Evolutionary conservation across 2,113 vertebrate genomes (phyloP).

Genomic region (Procavia capensis): DNA sequence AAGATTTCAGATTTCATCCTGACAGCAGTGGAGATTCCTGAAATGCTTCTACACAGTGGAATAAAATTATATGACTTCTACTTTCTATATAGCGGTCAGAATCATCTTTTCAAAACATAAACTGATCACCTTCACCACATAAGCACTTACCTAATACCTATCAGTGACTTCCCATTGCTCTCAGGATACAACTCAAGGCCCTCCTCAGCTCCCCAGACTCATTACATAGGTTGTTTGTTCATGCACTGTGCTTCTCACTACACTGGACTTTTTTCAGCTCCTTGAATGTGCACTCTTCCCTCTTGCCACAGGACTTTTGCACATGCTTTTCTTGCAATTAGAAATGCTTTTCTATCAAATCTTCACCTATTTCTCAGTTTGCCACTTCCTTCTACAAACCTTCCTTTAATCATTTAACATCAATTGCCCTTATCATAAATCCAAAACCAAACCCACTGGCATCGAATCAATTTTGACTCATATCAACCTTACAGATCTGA

Average conservation of each 20-base stretch:
- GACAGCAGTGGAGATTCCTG: neutral
- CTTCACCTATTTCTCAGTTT: neutral
- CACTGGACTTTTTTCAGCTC: neutral
- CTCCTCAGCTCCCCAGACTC: neutral
- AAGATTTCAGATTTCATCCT: neutral
- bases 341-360: neutral
- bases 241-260: neutral
- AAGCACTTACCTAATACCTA: neutral
- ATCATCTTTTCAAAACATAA: neutral
- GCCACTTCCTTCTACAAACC: neutral
- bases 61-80: neutral
- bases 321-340: neutral
- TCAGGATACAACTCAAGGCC: neutral
- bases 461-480: no score
- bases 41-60: neutral
- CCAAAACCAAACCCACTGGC: no score
- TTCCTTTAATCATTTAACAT: neutral
- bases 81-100: neutral
- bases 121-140: neutral
- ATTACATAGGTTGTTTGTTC: accelerated
- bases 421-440: neutral
- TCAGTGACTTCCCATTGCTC: neutral
- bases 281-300: neutral
- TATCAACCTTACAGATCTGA: no score
- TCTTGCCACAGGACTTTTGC: neutral